Evolutionary conservation across 2,113 vertebrate genomes (phyloP).

Genomic region (Ivindomyrus marchei): DNA sequence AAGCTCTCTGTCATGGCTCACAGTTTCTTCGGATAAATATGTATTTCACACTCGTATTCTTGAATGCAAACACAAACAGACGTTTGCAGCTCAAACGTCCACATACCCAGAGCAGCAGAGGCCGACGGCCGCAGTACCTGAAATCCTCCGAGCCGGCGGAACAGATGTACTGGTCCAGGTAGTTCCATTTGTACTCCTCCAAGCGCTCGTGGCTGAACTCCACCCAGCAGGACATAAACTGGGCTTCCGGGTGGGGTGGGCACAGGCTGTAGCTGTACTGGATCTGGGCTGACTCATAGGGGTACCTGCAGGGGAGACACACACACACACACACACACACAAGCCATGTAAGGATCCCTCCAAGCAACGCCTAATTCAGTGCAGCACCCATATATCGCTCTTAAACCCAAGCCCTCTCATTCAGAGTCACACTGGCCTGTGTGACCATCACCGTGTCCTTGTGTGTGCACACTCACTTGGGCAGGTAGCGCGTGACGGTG

Average conservation of each 20-base stretch:
- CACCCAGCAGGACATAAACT: conserved; percentile 93
- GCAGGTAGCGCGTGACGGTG: conserved; percentile 92
- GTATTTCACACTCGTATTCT: not conserved
- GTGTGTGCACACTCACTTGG: conserved; percentile 73
- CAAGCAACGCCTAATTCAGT: not conserved
- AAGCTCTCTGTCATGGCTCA: not conserved
- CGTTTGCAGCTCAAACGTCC: not conserved
- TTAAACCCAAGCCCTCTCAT: not conserved
- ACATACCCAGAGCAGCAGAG: not conserved
- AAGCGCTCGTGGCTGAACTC: conserved; percentile 91
- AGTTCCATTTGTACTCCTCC: conserved; percentile 99
- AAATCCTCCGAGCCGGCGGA: conserved; percentile 95
- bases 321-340: not conserved
- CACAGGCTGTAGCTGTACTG: conserved; percentile 94
- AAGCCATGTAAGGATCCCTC: too few relatives aligned
- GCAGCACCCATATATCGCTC: not conserved
- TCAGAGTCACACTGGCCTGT: not conserved
- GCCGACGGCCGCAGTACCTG: conserved; percentile 58
- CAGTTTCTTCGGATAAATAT: not conserved
- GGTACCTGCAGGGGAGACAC: conserved; percentile 64
- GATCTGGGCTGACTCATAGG: conserved; percentile 87
- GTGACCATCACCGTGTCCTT: not conserved
- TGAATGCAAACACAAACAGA: not conserved
- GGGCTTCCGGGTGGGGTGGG: conserved; percentile 79
- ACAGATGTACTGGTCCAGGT: conserved; percentile 97